Evolutionary conservation across 2,113 vertebrate genomes (phyloP), one percentile per base, ranked within the genome.

Genomic region (Phyllostomus hastatus): DNA sequence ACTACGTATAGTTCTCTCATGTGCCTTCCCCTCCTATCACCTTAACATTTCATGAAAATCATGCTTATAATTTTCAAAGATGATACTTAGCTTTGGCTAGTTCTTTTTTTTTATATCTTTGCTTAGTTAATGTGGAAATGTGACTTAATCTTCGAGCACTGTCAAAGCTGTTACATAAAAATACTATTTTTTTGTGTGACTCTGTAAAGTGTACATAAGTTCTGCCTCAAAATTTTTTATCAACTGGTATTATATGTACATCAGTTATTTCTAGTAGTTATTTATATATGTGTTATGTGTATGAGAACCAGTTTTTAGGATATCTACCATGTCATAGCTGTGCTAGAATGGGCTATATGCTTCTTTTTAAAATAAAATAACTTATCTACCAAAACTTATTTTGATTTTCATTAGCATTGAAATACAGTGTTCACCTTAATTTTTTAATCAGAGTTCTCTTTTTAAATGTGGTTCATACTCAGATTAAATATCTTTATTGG

Each of bases 331-430:
- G 43, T 52, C 16, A 57, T n/a, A 54, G 16, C 61, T 84, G 5
- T 84, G 38, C 88, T 85, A 82, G 48, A 93, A 73, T 84, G 72
- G 35, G 35, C 33, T 92, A 2, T 79, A 28, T 92, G 80, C n/a
- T 82, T 87, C 41, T 72, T 94, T 95, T 90, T 92, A 31, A 83
- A 87, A 95, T 28, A 90, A 90, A 35, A 90, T 66, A 54, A 67
- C 78, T 59, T 84, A 52, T 72, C 22, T 81, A 26, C 10, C 19
- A 76, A 70, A 94, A 64, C 16, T 92, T 85, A 69, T 4, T 85
- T 79, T 41, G 38, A 75, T 86, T 86, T 86, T 87, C 87, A 75
- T 69, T 87, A 75, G 35, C 19, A 54, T 80, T 35, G 46, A 92
- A 64, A 48, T 48, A 78, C 54, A 92, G 90, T 89, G 75, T 7